These are phyloP conservation scores for Cantharis rustica DNA, from an alignment of 2,888 invertebrate genomes.

Conservation along the genomic window DNA sequence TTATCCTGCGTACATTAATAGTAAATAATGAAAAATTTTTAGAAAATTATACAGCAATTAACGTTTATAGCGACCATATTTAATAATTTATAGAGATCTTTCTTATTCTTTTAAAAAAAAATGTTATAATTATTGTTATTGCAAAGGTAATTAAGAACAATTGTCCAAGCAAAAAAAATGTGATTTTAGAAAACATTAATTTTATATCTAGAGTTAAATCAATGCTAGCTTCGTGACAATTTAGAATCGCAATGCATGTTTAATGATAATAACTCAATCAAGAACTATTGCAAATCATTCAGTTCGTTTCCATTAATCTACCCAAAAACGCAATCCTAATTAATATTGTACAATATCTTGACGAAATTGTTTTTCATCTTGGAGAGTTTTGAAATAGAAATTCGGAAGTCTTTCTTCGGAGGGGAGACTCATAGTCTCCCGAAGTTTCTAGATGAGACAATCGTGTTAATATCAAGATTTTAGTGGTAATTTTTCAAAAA, in stretches of 20 bases:
- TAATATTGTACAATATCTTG: neutral
- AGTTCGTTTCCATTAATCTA: neutral
- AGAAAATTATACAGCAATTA: neutral
- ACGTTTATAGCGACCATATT: neutral
- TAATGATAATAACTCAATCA: neutral
- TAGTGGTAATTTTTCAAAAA: too few species aligned
- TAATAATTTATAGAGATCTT: too few species aligned
- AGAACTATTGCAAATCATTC: neutral
- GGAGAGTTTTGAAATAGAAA: neutral
- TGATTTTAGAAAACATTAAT: neutral
- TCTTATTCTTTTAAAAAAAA: neutral
- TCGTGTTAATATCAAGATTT: too few species aligned
- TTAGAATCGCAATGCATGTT: neutral
- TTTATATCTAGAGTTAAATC: neutral
- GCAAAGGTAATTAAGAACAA: neutral
- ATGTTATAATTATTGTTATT: neutral
- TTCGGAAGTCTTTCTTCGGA: neutral
- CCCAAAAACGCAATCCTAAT: neutral
- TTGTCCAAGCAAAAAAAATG: neutral
- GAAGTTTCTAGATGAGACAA: too few species aligned
- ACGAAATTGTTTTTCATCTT: neutral
- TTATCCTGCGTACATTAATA: neutral
- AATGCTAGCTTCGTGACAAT: neutral
- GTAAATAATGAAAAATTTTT: neutral
- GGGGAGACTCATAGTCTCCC: too few species aligned